Percentiles rank a stretch among this genome's conserved stretches.
These are phyloP conservation scores for Lethrus apterus DNA, from an alignment of 1,140 invertebrate genomes.

Conservation along the genomic window DNA sequence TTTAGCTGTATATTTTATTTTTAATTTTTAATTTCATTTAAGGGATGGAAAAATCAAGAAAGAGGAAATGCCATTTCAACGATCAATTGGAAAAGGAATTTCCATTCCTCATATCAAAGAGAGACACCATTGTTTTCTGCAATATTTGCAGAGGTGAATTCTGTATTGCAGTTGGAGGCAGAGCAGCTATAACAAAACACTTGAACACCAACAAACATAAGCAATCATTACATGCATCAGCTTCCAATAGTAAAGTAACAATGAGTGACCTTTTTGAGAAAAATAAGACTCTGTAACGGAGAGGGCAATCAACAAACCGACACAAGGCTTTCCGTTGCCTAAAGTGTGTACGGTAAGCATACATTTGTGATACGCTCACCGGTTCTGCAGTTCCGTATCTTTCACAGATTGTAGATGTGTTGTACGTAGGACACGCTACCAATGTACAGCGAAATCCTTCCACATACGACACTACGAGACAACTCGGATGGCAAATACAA, in stretches of 20 bases:
- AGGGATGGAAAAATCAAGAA: conserved; percentile 7
- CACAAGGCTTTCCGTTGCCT: too few species aligned
- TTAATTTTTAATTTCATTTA: conserved; percentile 16
- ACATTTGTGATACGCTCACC: too few species aligned
- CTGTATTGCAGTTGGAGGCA: conserved; percentile 16
- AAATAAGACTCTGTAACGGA: too few species aligned
- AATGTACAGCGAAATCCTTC: too few species aligned
- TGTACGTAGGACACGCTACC: too few species aligned
- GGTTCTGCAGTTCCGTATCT: too few species aligned
- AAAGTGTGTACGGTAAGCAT: too few species aligned
- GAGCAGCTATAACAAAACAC: conserved; percentile 15
- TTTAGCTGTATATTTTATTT: conserved; percentile 11
- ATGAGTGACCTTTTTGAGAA: too few species aligned
- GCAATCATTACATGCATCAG: conserved; percentile 12
- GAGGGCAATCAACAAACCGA: too few species aligned
- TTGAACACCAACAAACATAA: conserved; percentile 18
- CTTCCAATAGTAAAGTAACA: conserved; percentile 10
- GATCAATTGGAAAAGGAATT: conserved; percentile 19
- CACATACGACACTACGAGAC: too few species aligned
- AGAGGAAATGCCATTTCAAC: conserved; percentile 18
- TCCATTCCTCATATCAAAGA: conserved; percentile 17
- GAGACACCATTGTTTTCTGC: conserved; percentile 17
- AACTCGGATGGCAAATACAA: too few species aligned
- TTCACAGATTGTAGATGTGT: too few species aligned
- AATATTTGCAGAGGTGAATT: conserved; percentile 19